A percentile compares a stretch with the other conserved stretches of the same genome.
These are phyloP conservation scores for Magallana gigas DNA, from an alignment of 1,140 invertebrate genomes.

Conservation along the genomic window DNA sequence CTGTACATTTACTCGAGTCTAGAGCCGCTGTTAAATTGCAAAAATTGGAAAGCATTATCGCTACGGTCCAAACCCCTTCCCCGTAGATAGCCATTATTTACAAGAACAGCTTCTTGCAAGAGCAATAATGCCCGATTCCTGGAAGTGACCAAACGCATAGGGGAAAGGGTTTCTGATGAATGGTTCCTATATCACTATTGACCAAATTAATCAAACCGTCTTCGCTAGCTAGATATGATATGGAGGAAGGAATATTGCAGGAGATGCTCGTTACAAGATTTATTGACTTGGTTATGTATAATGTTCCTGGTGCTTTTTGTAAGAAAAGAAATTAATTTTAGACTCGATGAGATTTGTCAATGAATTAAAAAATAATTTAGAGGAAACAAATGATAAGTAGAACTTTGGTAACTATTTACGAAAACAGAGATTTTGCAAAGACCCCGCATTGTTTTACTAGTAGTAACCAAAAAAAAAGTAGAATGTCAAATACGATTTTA, in stretches of 20 bases:
- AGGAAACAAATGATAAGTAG: no score
- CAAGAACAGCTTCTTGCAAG: not conserved
- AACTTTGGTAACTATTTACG: no score
- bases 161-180: not conserved
- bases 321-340: no score
- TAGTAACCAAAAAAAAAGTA: no score
- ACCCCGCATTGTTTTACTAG: no score
- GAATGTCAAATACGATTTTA: no score
- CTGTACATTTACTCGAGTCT: conserved; percentile 24
- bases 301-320: no score
- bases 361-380: no score
- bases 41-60: conserved; percentile 24
- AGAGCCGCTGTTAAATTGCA: not conserved
- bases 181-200: not conserved
- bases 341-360: no score
- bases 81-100: conserved; percentile 21
- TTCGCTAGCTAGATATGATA: not conserved
- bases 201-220: conserved; percentile 15
- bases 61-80: conserved; percentile 1
- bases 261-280: not conserved
- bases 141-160: not conserved
- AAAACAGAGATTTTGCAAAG: no score
- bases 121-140: not conserved
- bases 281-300: no score
- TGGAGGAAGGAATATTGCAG: not conserved